Evolutionary conservation across 2,888 invertebrate species (phyloP), one percentile per base, ranked within the genome.

Genomic region (Bhutanitis thaidina): DNA sequence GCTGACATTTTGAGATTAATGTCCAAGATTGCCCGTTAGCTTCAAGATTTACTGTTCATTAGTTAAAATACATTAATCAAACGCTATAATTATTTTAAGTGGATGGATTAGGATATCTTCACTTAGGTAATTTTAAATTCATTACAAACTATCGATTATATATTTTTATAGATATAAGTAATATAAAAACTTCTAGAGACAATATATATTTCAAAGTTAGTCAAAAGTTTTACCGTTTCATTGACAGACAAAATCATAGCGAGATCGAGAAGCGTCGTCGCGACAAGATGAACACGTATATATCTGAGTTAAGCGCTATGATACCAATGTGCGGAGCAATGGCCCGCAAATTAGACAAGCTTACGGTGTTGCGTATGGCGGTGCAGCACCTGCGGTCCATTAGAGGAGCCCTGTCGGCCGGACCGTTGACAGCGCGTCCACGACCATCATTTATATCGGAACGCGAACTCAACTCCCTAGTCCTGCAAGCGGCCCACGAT

Each of bases 221-320:
- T 30, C 3, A 30, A n/a, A 30, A 30, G 10, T 10, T n/a, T 36
- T 9, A 20, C 5, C 10, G 30, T 25, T 35, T 16, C 1, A 27
- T 20, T 69, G 74, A n/a, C 78, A 97, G 97, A 68, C 97, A 97
- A 82, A 98, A 97, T 82, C 98, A 98, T 86, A 97, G 97, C 79
- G 97, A 98, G 86, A 98, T 98, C 55, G 98, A 98, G 84, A 98
- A 98, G 77, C 91, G 98, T 0, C 91, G 98, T 0, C 91, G 98
- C 27, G 97, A 98, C 79, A 98, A 98, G 85, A 98, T 98, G 97
- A 98, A 98, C 87, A 96, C 95, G 0, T 97, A 97, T 81, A 98
- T 98, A 64, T 93, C 94, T 2, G 97, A 98, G 77, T 80, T 98
- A 51, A 95, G 96, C 45, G 91, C 94, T 1, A 94, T 98, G 93